Conservation (phyloP, 2,797 vertebrate genomes). For the Pteronotus mesoamericanus region DNA sequence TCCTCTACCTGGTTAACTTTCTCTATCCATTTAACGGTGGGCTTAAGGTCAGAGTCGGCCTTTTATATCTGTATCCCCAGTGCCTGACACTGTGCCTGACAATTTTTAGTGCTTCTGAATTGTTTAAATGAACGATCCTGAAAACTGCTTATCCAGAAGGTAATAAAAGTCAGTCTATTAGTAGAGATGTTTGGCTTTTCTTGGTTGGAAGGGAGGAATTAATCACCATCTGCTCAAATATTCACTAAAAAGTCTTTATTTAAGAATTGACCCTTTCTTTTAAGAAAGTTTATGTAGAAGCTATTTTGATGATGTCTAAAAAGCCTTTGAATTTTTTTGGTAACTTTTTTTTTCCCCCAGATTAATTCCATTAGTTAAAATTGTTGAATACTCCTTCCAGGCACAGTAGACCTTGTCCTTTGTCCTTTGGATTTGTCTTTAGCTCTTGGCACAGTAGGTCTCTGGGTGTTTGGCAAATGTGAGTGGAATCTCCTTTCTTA, state of each 20-base stretch:
- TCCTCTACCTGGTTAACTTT: too few species aligned
- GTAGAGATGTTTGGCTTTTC: slow-evolving; percentile 8
- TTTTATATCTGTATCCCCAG: not conserved
- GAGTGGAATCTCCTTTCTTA: not conserved
- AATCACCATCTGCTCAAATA: not conserved
- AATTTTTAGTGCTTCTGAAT: not conserved
- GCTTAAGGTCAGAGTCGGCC: not conserved
- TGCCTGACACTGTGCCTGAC: not conserved
- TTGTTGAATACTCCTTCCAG: not conserved
- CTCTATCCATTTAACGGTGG: not conserved
- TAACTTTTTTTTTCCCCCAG: slow-evolving; percentile 12
- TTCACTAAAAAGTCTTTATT: not conserved
- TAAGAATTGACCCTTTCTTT: not conserved
- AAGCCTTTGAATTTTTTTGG: not conserved
- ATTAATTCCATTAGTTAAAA: not conserved
- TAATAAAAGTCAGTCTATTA: slow-evolving; percentile 35
- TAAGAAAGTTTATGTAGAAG: slow-evolving; percentile 15
- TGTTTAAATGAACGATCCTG: slow-evolving; percentile 2
- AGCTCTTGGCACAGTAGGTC: not conserved
- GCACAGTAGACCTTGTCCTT: not conserved
- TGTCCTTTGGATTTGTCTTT: slow-evolving; percentile 25
- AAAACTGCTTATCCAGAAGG: not conserved
- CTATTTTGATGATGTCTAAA: slow-evolving; percentile 28
- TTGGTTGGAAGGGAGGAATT: slow-evolving; percentile 26
- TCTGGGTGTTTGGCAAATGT: not conserved